A percentile compares a stretch with the other conserved stretches of the same genome.
phyloP scores from a whole-genome alignment of 2,113 vertebrate genomes.

The Rhynchomys soricoides region DNA sequence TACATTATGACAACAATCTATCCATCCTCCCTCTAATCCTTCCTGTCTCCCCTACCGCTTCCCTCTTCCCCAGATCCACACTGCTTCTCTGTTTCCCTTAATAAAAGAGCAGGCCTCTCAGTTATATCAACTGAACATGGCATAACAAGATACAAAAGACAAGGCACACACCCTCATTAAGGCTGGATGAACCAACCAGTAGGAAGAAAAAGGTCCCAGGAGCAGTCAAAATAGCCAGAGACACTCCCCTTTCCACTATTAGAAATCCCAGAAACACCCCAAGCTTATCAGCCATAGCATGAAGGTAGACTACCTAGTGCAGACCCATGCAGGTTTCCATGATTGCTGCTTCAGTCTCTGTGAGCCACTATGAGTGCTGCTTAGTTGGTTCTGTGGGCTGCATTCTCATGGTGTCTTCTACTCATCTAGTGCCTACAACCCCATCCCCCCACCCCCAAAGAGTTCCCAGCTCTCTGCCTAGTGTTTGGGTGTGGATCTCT shows the following conservation, averaged over 20 bases:
- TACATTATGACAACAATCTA: not conserved
- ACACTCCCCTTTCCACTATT: not conserved
- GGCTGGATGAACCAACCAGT: not conserved
- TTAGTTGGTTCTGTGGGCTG: not conserved
- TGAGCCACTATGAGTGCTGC: not conserved
- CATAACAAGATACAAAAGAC: not conserved
- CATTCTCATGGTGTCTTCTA: not conserved
- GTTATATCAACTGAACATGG: not conserved
- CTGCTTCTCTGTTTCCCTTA: not conserved
- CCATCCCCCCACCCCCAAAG: not conserved
- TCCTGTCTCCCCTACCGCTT: no score
- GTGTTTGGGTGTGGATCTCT: not conserved
- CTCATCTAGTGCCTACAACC: not conserved
- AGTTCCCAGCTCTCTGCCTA: not conserved
- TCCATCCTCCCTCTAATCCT: not conserved
- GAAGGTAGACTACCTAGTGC: not conserved
- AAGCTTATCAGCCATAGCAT: not conserved
- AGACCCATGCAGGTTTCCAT: not conserved
- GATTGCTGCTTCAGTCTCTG: not conserved
- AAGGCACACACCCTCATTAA: not conserved
- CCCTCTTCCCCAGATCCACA: not conserved
- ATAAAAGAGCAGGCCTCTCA: not conserved
- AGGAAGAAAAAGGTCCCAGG: not conserved
- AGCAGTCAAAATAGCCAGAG: not conserved
- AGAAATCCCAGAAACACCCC: not conserved